phyloP scores from a whole-genome alignment of 2,113 vertebrate genomes.

The Microcebus griseorufus region DNA sequence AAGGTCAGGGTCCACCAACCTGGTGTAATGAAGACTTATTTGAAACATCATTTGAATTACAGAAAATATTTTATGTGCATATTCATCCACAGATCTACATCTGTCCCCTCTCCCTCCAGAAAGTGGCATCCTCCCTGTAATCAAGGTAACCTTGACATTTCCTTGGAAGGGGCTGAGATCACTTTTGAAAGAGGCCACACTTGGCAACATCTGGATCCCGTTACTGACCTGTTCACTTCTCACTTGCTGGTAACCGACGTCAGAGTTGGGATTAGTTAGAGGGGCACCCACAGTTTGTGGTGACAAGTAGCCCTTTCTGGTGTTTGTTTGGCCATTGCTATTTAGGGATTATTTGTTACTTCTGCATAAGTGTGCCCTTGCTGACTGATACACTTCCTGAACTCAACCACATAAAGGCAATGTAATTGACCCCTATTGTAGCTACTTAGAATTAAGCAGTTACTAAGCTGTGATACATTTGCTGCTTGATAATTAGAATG shows the following conservation, averaged over 20 bases:
- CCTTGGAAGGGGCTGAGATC: not conserved
- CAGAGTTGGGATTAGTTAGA: not conserved
- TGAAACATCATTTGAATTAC: not conserved
- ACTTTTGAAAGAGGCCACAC: not conserved
- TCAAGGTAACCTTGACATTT: not conserved
- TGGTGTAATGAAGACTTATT: not conserved
- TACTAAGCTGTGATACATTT: not conserved
- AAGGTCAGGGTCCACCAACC: not conserved
- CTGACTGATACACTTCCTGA: not conserved
- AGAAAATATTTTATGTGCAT: not conserved
- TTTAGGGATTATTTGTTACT: not conserved
- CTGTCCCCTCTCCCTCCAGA: not conserved
- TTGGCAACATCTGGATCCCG: not conserved
- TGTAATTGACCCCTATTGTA: not conserved
- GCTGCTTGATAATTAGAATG: not conserved
- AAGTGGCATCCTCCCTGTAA: not conserved
- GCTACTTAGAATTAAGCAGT: not conserved
- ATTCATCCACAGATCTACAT: too few species aligned
- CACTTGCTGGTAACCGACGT: too few species aligned
- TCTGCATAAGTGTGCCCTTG: not conserved
- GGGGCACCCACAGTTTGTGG: fast-evolving
- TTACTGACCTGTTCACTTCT: not conserved
- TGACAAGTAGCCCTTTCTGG: too few species aligned
- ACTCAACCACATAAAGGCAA: not conserved
- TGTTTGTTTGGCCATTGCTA: not conserved